Evolutionary conservation across 2,797 vertebrate genomes (phyloP), one percentile per base, ranked within the genome.

Genomic region (Sarcoramphus papa): DNA sequence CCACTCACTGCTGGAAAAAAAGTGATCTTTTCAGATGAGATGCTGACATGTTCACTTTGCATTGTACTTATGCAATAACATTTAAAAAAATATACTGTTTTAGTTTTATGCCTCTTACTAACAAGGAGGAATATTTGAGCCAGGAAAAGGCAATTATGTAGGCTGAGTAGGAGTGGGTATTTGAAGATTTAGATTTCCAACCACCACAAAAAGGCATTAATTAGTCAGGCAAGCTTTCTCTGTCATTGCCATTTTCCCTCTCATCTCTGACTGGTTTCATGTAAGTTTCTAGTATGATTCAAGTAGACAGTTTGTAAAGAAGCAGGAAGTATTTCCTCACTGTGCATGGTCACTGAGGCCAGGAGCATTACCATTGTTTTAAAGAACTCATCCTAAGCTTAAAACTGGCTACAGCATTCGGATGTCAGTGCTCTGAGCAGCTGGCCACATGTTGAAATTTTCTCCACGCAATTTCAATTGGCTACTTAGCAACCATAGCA

Each of bases 401-500:
- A 53, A 73, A 94, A 43, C 53, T 76, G 73, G 47, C 51, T 62
- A 8, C 63, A 77, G 27, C 53, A 69, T 90, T 93, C 2, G 19
- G n/a, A 91, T 87, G 84, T 95, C 92, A 88, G 45, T 65, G 67
- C 62, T 82, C 27, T 27, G 50, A 78, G 70, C 54, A 91, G 35
- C 17, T 80, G 92, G 80, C 76, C 88, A 91, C 72, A n/a, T 90
- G 77, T 64, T 96, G 94, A 95, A 62, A 89, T 94, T 90, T 94
- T 96, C 65, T 92, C 76, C 53, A 62, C 65, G n/a, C 18, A 59
- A 48, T 82, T 97, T 95, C 88, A 92, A 15, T 79, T 97, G 93
- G 82, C 91, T 85, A 37, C 54, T 95, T 97, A 95, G 78, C 87
- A 97, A 84, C 76, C 0, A 0, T 63, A 90, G 31, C 37, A 40